Conservation (phyloP, 2,888 invertebrate genomes). For the Phrixothrix hirtus region DNA sequence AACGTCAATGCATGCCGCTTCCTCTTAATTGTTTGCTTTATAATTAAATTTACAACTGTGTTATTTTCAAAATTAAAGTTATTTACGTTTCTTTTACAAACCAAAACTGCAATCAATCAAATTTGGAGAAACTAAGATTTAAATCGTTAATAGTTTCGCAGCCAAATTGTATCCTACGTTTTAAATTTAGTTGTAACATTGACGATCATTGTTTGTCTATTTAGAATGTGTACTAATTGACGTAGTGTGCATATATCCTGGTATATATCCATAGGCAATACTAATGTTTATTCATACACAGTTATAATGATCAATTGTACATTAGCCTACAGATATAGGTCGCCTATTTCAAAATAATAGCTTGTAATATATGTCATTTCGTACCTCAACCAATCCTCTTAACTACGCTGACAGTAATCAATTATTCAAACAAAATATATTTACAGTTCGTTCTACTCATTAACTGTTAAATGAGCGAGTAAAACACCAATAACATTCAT, state of each 20-base stretch:
- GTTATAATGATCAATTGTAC: constrained; percentile 3
- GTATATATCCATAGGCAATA: too few relatives aligned
- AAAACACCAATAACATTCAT: constrained; percentile 26
- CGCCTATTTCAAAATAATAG: constrained; percentile 5
- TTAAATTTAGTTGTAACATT: too few relatives aligned
- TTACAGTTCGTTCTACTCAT: constrained; percentile 15
- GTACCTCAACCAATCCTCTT: background rate
- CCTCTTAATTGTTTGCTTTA: constrained; percentile 24
- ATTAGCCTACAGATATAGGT: constrained; percentile 8
- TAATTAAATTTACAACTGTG: constrained; percentile 28
- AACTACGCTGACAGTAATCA: too few relatives aligned
- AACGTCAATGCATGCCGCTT: constrained; percentile 28
- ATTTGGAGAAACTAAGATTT: too few relatives aligned
- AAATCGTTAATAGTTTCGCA: too few relatives aligned
- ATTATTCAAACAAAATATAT: constrained; percentile 9
- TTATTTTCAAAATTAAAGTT: constrained; percentile 11
- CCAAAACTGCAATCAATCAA: too few relatives aligned
- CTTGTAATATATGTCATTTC: constrained; percentile 19
- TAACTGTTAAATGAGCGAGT: constrained; percentile 23
- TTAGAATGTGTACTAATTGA: too few relatives aligned
- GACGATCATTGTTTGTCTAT: too few relatives aligned
- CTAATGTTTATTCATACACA: constrained; percentile 4
- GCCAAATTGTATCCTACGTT: too few relatives aligned
- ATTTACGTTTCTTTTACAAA: too few relatives aligned
- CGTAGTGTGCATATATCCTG: too few relatives aligned